Evolutionary conservation across 2,888 invertebrate species (phyloP).

Genomic region (Dascillus cervinus): DNA sequence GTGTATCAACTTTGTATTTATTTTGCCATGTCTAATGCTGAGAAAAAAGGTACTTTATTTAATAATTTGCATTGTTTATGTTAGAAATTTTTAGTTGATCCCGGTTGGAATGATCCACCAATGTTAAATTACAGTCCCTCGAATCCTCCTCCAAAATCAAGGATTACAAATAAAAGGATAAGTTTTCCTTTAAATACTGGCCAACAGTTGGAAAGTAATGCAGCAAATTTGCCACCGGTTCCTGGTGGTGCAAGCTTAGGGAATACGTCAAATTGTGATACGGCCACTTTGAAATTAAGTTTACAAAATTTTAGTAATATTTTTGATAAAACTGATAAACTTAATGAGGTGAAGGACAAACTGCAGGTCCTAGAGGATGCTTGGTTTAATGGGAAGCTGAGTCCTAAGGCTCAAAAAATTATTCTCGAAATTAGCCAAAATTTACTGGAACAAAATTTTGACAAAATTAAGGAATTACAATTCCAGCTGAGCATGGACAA

Average conservation of each 20-base stretch:
- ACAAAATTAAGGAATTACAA: neutral
- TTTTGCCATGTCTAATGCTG: too few species aligned
- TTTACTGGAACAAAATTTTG: neutral
- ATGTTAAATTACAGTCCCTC: slow-evolving; percentile 2
- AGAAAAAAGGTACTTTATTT: too few species aligned
- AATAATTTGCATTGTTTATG: too few species aligned
- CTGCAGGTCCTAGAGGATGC: neutral
- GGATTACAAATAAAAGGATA: slow-evolving; percentile 2
- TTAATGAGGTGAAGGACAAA: neutral
- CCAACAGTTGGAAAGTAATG: too few species aligned
- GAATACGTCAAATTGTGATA: too few species aligned
- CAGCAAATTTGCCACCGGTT: too few species aligned
- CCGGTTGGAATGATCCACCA: slow-evolving; percentile 4
- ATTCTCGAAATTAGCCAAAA: neutral
- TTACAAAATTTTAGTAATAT: too few species aligned
- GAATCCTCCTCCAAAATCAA: slow-evolving; percentile 3
- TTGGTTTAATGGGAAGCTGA: neutral
- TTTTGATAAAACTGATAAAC: too few species aligned
- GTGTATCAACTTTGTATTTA: too few species aligned
- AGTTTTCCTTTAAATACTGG: neutral
- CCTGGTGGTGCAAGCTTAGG: too few species aligned
- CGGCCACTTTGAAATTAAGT: too few species aligned
- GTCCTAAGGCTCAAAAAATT: neutral
- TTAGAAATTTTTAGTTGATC: slow-evolving; percentile 1
- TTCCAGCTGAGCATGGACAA: neutral